Conservation (phyloP, 2,888 invertebrate genomes). For the Standfussiana lucernea region DNA sequence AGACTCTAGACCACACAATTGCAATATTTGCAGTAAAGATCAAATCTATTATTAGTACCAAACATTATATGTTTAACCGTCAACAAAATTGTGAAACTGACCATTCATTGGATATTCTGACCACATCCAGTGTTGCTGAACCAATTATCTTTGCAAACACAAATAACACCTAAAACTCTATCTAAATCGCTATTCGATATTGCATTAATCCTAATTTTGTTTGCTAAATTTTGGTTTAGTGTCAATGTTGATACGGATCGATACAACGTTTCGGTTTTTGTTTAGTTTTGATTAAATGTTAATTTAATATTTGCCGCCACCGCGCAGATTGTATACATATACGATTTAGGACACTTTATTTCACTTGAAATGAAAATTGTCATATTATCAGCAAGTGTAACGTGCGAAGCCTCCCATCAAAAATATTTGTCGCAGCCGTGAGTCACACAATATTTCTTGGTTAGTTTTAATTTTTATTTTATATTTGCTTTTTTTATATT, state of each 20-base stretch:
- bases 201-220: constrained; percentile 46
- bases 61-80: constrained; percentile 29
- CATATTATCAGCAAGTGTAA: not conserved
- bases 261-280: not conserved
- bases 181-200: constrained; percentile 43
- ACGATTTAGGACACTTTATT: not conserved
- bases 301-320: not conserved
- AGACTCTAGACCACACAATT: constrained; percentile 6
- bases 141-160: constrained; percentile 56
- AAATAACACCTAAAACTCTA: constrained; percentile 44
- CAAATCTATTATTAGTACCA: constrained; percentile 51
- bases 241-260: not conserved
- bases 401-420: not conserved
- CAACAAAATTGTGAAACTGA: constrained; percentile 33
- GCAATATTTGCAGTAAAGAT: constrained; percentile 53
- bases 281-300: not conserved
- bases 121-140: constrained; percentile 37
- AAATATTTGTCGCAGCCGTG: too few species aligned
- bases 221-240: constrained; percentile 10
- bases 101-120: constrained; percentile 48
- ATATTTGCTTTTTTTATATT: too few species aligned
- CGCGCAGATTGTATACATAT: not conserved
- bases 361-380: not conserved
- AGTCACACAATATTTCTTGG: too few species aligned
- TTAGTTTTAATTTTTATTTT: too few species aligned